phyloP scores from a whole-genome alignment of 2,888 invertebrate genomes.

The Ochropleura plecta region DNA sequence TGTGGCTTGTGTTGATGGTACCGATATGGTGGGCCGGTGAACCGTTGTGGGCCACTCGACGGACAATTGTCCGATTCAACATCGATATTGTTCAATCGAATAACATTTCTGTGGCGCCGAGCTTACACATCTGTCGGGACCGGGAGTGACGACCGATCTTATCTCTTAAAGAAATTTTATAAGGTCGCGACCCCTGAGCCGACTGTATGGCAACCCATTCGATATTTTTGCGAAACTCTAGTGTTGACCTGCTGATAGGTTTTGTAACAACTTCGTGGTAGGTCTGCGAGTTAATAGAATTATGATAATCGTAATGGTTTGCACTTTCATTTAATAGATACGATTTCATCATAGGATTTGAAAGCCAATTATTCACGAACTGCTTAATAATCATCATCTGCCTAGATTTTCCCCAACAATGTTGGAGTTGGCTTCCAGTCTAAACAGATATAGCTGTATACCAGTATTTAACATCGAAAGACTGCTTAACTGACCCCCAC shows the following conservation, averaged over 20 bases:
- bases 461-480: no score
- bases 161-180: constrained; percentile 75
- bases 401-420: no score
- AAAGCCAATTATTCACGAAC: neutral
- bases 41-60: constrained; percentile 37
- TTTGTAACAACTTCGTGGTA: constrained; percentile 15
- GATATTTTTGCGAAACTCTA: constrained; percentile 66
- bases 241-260: constrained; percentile 49
- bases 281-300: constrained; percentile 27
- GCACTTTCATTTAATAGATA: neutral
- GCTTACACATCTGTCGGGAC: constrained; percentile 50
- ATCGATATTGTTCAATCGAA: constrained; percentile 78
- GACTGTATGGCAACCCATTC: constrained; percentile 43
- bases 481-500: no score
- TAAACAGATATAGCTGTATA: no score
- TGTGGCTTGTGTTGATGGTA: constrained; percentile 77
- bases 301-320: neutral
- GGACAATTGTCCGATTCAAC: constrained; percentile 73
- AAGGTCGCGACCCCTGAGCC: constrained; percentile 75
- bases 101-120: constrained; percentile 71
- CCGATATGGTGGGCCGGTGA: constrained; percentile 67
- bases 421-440: no score
- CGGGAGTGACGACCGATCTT: constrained; percentile 70
- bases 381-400: neutral
- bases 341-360: neutral